Conservation (phyloP, 2,888 invertebrate species). For the Laspeyria flexula region DNA sequence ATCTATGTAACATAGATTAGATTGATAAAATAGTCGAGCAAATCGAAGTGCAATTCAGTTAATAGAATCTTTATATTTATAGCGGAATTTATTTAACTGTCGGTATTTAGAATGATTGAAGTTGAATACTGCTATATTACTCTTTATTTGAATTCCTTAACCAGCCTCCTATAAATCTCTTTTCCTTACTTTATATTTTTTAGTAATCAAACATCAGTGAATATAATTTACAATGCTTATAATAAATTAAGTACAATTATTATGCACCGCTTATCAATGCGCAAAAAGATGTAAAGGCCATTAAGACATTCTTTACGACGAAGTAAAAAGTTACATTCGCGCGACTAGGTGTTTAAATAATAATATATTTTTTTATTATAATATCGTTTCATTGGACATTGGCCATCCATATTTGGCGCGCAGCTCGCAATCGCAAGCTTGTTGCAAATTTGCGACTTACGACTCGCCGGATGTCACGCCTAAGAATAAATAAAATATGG, state of each 20-base stretch:
- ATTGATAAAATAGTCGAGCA: too few species aligned
- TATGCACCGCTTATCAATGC: conserved; percentile 28
- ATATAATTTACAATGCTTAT: conserved; percentile 10
- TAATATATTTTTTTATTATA: conserved; percentile 33
- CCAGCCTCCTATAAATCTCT: too few species aligned
- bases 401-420: conserved; percentile 46
- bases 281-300: conserved; percentile 28
- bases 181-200: not conserved
- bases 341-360: conserved; percentile 37
- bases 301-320: conserved; percentile 40
- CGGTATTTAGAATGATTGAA: too few species aligned
- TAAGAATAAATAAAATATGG: conserved; percentile 36
- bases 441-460: conserved; percentile 39
- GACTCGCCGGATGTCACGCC: conserved; percentile 21
- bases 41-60: too few species aligned
- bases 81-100: too few species aligned
- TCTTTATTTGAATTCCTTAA: too few species aligned
- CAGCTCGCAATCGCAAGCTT: conserved; percentile 39
- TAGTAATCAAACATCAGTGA: not conserved
- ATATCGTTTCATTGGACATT: conserved; percentile 51
- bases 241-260: conserved; percentile 13
- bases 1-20: too few species aligned
- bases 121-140: too few species aligned
- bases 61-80: too few species aligned
- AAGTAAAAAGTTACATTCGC: conserved; percentile 30